A percentile compares a stretch with the other conserved stretches of the same genome.
Evolutionary conservation across 2,113 vertebrate genomes (phyloP).

Genomic region (Triplophysa rosa): DNA sequence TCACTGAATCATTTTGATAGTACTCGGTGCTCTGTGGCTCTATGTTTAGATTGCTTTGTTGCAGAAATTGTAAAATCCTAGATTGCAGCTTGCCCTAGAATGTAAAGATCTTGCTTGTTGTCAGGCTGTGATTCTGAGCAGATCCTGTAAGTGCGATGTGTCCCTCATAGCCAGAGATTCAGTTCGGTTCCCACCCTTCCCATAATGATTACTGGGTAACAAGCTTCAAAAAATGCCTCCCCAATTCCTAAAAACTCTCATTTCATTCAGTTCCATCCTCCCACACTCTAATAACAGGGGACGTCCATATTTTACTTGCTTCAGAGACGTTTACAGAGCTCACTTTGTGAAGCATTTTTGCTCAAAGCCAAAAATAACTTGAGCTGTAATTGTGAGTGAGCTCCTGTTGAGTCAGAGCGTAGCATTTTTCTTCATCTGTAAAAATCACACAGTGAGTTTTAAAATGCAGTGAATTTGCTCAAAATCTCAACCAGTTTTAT

Average conservation of each 20-base stretch:
- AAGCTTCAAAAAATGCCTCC: constrained; percentile 45
- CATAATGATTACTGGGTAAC: constrained; percentile 50
- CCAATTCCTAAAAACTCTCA: constrained; percentile 21
- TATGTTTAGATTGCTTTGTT: constrained; percentile 6
- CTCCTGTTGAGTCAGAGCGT: constrained; percentile 20
- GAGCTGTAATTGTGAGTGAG: constrained; percentile 17
- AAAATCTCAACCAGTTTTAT: too few species aligned
- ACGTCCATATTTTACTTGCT: constrained; percentile 21
- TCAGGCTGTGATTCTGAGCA: constrained; percentile 66
- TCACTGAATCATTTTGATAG: neutral
- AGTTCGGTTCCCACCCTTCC: constrained; percentile 29
- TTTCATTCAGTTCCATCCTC: constrained; percentile 28
- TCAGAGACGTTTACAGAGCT: constrained; percentile 18
- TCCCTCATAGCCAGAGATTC: constrained; percentile 47
- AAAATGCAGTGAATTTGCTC: neutral
- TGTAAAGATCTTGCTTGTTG: constrained; percentile 62
- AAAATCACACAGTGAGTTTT: neutral
- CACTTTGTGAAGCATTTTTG: constrained; percentile 30
- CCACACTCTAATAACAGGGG: constrained; percentile 51
- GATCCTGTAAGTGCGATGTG: constrained; percentile 53
- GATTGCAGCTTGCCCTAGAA: constrained; percentile 72
- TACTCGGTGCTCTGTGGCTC: neutral
- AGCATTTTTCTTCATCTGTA: neutral
- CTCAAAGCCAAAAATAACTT: constrained; percentile 43
- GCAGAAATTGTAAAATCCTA: constrained; percentile 62